Conservation (phyloP, 1,140 invertebrate species). For the Contarinia nasturtii region DNA sequence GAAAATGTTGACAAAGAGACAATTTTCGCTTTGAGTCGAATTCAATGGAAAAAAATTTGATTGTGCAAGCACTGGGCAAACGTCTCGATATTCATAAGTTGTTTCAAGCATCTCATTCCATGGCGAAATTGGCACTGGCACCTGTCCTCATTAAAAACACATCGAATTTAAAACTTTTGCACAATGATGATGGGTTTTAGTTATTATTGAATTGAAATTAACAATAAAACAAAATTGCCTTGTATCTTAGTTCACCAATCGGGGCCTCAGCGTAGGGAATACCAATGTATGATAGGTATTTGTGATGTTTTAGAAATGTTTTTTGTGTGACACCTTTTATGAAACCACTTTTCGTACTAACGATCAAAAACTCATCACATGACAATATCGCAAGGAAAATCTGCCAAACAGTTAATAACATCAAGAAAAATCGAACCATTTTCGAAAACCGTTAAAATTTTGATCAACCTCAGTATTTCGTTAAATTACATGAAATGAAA, state of each 20-base stretch:
- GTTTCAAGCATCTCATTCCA: background rate
- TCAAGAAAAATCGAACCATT: no score
- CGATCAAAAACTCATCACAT: no score
- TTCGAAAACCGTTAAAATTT: no score
- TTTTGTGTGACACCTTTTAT: background rate
- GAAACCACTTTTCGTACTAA: background rate
- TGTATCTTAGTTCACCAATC: background rate
- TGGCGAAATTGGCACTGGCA: background rate
- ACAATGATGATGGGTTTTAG: background rate
- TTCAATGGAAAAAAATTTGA: background rate
- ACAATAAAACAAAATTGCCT: background rate
- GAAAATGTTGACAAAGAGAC: background rate
- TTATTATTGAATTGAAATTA: background rate
- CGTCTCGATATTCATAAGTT: background rate
- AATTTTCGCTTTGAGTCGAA: background rate
- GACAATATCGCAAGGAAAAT: no score
- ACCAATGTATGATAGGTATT: background rate
- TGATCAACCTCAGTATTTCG: no score
- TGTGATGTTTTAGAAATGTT: background rate
- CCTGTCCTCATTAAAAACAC: background rate
- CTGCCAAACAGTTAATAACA: no score
- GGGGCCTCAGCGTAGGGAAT: slow-evolving; percentile 1
- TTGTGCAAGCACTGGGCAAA: background rate
- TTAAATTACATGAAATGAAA: no score
- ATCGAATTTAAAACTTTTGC: background rate